Base-by-base conservation (phyloP, 2,888 invertebrate genomes). In the Perizoma flavofasciatum region DNA sequence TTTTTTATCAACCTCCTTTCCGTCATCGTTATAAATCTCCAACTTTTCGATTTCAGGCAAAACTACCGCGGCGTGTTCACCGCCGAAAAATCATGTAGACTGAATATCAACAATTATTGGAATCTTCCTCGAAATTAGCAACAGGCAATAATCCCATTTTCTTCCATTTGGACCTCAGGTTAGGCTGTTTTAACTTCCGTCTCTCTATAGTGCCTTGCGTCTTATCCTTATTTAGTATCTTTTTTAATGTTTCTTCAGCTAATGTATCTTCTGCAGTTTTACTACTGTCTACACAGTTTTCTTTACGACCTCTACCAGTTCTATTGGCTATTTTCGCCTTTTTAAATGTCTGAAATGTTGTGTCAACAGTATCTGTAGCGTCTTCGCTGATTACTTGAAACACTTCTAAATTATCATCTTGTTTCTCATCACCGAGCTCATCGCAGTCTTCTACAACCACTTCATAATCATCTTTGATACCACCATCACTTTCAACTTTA, bases 131-230 rank as follows among this genome's bases (percentile, higher is more conserved):
- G 6, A 63, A 63, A 48, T 53, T 53, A 7, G 59, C 63, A 5
- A 63, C 22, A 8, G 51, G 35, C 4, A 56, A 37, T 7, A 63
- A 6, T 7, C 63, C 63, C 55, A 63, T 37, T 32, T 44, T 63
- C 40, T 56, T 63, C 5, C 53, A 50, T 32, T 55, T 63, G 1
- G 63, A 63, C 10, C 47, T 52, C 0, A 63, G 40, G 35, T 7
- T 40, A 4, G 37, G 54, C 11, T 44, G 61, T 37, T 54, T 57
- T 8, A 50, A 7, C 9, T 7, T 34, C n/a, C 34, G 35, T 11
- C 47, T 54, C 4, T 47, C 54, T 0, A 37, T 32, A 10, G 8
- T 7, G 5, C 10, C 0, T 4, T 32, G 22, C 4, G 33, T 11
- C 6, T n/a, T 6, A 6, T 41, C 32, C 5, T 50, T 46, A 0